These are phyloP conservation scores for Sorex maritimensis DNA, from an alignment of 2,797 vertebrate species.

Conservation along the genomic window DNA sequence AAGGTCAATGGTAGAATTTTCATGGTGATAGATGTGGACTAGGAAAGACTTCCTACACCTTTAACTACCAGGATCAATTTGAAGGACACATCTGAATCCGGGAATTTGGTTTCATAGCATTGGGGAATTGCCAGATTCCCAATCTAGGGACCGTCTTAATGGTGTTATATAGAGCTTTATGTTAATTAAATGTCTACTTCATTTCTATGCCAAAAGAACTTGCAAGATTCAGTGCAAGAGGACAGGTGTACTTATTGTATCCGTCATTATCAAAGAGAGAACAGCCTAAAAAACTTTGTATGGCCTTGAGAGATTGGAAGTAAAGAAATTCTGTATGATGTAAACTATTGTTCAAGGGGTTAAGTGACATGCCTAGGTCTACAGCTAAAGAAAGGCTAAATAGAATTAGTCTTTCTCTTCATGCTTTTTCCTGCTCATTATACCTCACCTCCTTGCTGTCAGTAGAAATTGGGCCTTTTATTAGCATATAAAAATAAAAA, in stretches of 20 bases:
- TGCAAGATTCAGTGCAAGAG: conserved; percentile 69
- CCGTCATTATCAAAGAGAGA: neutral
- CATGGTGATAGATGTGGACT: neutral
- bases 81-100: conserved; percentile 83
- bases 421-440: neutral
- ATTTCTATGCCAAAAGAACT: conserved; percentile 81
- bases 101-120: conserved; percentile 72
- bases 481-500: conserved; percentile 29
- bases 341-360: neutral
- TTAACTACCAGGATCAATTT: conserved; percentile 37
- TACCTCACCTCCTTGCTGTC: neutral
- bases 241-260: conserved; percentile 37
- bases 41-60: neutral
- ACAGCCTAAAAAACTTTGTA: neutral
- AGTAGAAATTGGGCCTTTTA: neutral
- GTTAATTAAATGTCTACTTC: conserved; percentile 84
- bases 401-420: neutral
- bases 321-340: neutral
- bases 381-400: neutral
- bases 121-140: conserved; percentile 81
- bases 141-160: conserved; percentile 83
- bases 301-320: neutral
- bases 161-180: conserved; percentile 83
- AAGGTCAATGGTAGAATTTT: neutral
- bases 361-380: neutral